Evolutionary conservation across 2,797 vertebrate species (phyloP).

Genomic region (Mionectes olivaceus): DNA sequence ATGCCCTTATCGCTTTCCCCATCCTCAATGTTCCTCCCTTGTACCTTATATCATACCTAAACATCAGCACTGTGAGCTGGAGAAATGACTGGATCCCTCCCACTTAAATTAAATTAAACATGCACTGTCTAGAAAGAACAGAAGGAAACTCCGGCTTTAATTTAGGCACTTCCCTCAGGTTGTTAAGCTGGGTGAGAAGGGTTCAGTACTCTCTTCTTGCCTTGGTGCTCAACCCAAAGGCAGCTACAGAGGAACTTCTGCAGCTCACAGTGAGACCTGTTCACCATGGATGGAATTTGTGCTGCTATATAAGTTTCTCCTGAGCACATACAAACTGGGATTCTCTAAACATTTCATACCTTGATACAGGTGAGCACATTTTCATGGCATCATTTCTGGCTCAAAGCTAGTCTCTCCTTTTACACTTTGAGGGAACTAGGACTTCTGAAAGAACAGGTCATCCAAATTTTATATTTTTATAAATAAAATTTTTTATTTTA

Average conservation of each 20-base stretch:
- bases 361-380: not conserved
- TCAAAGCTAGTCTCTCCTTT: not conserved
- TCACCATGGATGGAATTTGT: not conserved
- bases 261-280: not conserved
- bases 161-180: not conserved
- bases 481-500: no score
- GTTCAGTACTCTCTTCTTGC: not conserved
- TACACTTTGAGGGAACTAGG: not conserved
- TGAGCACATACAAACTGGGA: accelerated
- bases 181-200: not conserved
- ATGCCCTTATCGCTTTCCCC: not conserved
- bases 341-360: not conserved
- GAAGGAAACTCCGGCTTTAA: not conserved
- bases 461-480: not conserved
- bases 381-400: not conserved
- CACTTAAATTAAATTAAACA: not conserved
- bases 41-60: not conserved
- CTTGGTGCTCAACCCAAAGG: not conserved
- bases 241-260: not conserved
- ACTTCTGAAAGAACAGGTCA: not conserved
- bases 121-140: not conserved
- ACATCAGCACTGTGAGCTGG: not conserved
- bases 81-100: not conserved
- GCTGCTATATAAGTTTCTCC: not conserved
- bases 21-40: not conserved